These are phyloP conservation scores for Eumaeus atala DNA, from an alignment of 1,140 invertebrate genomes.

Conservation along the genomic window DNA sequence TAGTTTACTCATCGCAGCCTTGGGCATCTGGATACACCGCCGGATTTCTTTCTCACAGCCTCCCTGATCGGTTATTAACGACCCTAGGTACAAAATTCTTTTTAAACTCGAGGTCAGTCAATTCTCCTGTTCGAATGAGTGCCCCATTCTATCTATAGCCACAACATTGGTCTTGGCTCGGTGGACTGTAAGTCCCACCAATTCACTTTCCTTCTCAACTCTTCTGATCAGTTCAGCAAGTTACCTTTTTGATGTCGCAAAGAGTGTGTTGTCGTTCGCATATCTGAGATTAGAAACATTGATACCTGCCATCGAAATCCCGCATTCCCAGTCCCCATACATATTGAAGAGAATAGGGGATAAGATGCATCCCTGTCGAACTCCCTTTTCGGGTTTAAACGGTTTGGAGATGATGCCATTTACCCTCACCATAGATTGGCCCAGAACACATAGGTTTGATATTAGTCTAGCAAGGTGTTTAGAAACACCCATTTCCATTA, in stretches of 20 bases:
- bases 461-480: slow-evolving; percentile 15
- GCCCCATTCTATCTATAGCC: background rate
- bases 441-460: slow-evolving; percentile 10
- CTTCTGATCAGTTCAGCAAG: slow-evolving; percentile 1
- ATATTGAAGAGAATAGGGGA: slow-evolving; percentile 16
- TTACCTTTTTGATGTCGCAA: slow-evolving; percentile 9
- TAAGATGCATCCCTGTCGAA: slow-evolving; percentile 11
- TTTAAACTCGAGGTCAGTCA: background rate
- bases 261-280: background rate
- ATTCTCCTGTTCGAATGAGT: background rate
- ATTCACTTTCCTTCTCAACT: slow-evolving; percentile 6
- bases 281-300: slow-evolving; percentile 12
- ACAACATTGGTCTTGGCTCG: background rate
- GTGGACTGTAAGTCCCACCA: slow-evolving; percentile 5
- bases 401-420: slow-evolving; percentile 6
- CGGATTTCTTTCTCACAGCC: background rate
- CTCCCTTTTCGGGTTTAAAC: slow-evolving; percentile 9
- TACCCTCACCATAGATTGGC: slow-evolving; percentile 11
- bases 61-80: background rate
- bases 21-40: too few species aligned
- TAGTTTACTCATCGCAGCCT: background rate
- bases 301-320: slow-evolving; percentile 6
- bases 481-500: slow-evolving; percentile 16
- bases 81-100: slow-evolving; percentile 1
- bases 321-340: slow-evolving; percentile 13